phyloP scores from a whole-genome alignment of 2,888 invertebrate genomes.

The Eupithecia abbreviata region DNA sequence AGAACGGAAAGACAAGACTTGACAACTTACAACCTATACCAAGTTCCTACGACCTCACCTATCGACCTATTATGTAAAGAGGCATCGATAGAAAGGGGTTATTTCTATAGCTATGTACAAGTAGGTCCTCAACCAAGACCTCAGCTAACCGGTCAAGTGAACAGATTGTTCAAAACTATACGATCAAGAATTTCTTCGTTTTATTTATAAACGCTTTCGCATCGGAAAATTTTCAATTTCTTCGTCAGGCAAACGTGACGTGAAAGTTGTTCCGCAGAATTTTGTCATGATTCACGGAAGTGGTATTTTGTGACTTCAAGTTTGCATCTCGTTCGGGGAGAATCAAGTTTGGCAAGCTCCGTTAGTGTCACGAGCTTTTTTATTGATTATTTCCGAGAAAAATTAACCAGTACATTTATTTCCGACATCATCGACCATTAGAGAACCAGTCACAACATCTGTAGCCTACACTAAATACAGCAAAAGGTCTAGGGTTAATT shows the following conservation, averaged over 20 bases:
- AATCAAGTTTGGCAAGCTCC: conserved; percentile 37
- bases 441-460: neutral
- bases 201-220: conserved; percentile 41
- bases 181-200: conserved; percentile 3
- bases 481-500: no score
- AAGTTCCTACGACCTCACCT: conserved; percentile 10
- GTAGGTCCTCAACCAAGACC: neutral
- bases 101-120: neutral
- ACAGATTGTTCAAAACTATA: conserved; percentile 10
- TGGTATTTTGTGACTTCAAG: conserved; percentile 34
- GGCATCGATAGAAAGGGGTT: conserved; percentile 1
- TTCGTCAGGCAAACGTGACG: conserved; percentile 46
- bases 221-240: conserved; percentile 46
- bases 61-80: conserved; percentile 21
- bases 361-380: conserved; percentile 17
- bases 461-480: no score
- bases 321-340: conserved; percentile 30
- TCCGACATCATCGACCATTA: neutral
- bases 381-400: neutral
- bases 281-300: conserved; percentile 49
- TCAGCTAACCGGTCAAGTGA: conserved; percentile 1
- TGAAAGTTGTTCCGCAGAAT: conserved; percentile 55
- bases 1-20: conserved; percentile 4
- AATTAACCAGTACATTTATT: neutral
- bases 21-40: neutral